A percentile compares a stretch with the other conserved stretches of the same genome.
Evolutionary conservation across 2,888 invertebrate genomes (phyloP).

Genomic region (Scaptodrosophila latifasciaeformis): DNA sequence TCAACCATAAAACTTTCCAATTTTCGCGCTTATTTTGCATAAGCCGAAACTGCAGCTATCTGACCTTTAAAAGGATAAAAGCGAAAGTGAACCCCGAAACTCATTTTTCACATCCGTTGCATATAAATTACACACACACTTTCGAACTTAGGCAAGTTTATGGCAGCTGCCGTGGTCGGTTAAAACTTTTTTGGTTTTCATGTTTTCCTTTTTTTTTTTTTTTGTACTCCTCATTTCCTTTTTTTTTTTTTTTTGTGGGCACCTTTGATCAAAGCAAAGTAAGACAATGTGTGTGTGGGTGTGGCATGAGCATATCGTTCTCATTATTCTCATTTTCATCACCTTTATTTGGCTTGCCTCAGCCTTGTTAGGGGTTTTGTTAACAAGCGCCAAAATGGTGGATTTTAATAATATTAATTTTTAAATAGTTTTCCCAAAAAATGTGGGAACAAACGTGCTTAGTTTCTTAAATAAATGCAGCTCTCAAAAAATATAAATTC

Average conservation of each 20-base stretch:
- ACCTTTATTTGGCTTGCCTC: constrained; percentile 12
- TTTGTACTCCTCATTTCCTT: not conserved
- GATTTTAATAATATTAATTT: constrained; percentile 51
- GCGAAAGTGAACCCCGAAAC: constrained; percentile 32
- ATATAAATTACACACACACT: constrained; percentile 63
- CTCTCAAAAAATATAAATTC: constrained; percentile 35
- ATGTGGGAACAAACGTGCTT: not conserved
- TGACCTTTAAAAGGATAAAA: too few relatives aligned
- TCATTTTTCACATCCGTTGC: constrained; percentile 33
- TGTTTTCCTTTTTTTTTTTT: constrained; percentile 1
- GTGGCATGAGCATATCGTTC: too few relatives aligned
- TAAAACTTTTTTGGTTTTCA: constrained; percentile 32
- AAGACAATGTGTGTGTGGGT: constrained; percentile 17
- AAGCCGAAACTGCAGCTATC: constrained; percentile 6
- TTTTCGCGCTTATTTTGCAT: constrained; percentile 23
- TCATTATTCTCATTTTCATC: constrained; percentile 9
- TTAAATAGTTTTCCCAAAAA: constrained; percentile 48
- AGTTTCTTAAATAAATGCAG: not conserved
- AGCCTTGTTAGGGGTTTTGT: too few relatives aligned
- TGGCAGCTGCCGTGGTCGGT: constrained; percentile 14
- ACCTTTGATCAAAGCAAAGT: constrained; percentile 43
- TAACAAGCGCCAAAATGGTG: constrained; percentile 49
- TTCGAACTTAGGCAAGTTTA: constrained; percentile 34
- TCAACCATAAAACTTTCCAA: constrained; percentile 6
- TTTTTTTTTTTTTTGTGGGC: constrained; percentile 1